Percentiles rank a stretch among this genome's conserved stretches.
phyloP scores from a whole-genome alignment of 2,113 vertebrate species.

The Pseudolaguvia tuberculata region DNA sequence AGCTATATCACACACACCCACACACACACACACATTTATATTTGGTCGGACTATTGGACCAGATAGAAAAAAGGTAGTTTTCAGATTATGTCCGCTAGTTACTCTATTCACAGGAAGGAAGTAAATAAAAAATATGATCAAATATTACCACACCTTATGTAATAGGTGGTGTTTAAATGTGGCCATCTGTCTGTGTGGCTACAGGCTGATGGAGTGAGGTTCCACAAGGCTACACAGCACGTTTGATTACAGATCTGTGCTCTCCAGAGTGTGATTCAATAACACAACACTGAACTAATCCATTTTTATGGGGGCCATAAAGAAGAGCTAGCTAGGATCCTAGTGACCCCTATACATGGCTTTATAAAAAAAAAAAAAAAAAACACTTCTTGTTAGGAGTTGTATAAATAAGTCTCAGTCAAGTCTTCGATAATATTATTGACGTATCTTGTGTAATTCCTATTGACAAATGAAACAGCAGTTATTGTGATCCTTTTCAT shows the following conservation, averaged over 20 bases:
- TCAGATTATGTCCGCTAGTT: not conserved
- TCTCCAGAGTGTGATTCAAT: conserved; percentile 62
- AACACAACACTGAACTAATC: conserved; percentile 60
- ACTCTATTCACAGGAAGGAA: not conserved
- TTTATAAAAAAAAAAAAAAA: conserved; percentile 49
- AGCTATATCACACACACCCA: conserved; percentile 39
- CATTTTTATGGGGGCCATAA: conserved; percentile 68
- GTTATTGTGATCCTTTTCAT: conserved; percentile 3
- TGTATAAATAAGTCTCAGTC: conserved; percentile 18
- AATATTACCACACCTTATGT: conserved; percentile 23
- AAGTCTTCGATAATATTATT: conserved; percentile 11
- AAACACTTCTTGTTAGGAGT: not conserved
- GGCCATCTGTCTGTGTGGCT: conserved; percentile 16
- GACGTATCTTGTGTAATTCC: conserved; percentile 14
- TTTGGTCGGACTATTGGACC: not conserved
- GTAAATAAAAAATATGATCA: conserved; percentile 24
- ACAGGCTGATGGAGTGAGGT: conserved; percentile 18
- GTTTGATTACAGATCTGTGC: conserved; percentile 58
- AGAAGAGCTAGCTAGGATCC: conserved; percentile 51
- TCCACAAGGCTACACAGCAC: conserved; percentile 49
- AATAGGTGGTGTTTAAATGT: conserved; percentile 27
- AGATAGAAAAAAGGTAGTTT: not conserved
- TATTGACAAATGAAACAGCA: conserved; percentile 20
- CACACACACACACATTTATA: not conserved
- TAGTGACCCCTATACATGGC: conserved; percentile 17